Conservation (phyloP, 2,888 invertebrate genomes). For the Mythimna impura region DNA sequence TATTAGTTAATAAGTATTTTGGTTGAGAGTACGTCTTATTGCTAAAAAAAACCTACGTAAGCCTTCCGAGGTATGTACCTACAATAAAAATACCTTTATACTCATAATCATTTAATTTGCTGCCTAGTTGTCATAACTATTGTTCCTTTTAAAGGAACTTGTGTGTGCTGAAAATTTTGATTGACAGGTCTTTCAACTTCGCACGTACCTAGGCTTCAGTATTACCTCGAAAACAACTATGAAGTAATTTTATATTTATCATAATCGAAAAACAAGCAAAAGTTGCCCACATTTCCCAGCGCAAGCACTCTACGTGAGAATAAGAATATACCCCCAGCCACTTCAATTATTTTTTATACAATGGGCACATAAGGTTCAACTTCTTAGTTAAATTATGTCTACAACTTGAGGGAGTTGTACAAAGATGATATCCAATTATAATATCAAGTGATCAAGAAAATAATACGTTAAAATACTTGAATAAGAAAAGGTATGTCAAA, state of each 20-base stretch:
- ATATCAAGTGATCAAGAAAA: slow-evolving; percentile 18
- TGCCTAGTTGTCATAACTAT: slow-evolving; percentile 4
- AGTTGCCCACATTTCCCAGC: background rate
- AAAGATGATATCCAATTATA: slow-evolving; percentile 16
- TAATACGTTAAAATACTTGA: slow-evolving; percentile 3
- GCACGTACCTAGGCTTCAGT: slow-evolving; percentile 23
- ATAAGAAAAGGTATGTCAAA: slow-evolving; percentile 36
- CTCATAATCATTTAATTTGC: slow-evolving; percentile 6
- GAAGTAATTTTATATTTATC: slow-evolving; percentile 14
- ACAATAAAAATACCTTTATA: slow-evolving; percentile 7
- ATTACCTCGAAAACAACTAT: slow-evolving; percentile 1
- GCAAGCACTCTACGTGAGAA: background rate
- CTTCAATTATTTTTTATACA: background rate
- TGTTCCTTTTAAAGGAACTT: slow-evolving; percentile 41
- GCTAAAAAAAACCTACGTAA: slow-evolving; percentile 9
- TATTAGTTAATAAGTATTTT: slow-evolving; percentile 1
- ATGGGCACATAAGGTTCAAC: background rate
- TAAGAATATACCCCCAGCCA: background rate
- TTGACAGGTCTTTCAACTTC: slow-evolving; percentile 56
- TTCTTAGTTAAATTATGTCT: slow-evolving; percentile 2
- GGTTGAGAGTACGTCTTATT: slow-evolving; percentile 29
- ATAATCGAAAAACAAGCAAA: background rate
- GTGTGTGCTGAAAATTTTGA: slow-evolving; percentile 58
- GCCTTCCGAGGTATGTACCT: slow-evolving; percentile 53
- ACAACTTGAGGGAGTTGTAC: background rate